Base-by-base conservation (phyloP, 2,113 vertebrate species). In the Todiramphus chloris region DNA sequence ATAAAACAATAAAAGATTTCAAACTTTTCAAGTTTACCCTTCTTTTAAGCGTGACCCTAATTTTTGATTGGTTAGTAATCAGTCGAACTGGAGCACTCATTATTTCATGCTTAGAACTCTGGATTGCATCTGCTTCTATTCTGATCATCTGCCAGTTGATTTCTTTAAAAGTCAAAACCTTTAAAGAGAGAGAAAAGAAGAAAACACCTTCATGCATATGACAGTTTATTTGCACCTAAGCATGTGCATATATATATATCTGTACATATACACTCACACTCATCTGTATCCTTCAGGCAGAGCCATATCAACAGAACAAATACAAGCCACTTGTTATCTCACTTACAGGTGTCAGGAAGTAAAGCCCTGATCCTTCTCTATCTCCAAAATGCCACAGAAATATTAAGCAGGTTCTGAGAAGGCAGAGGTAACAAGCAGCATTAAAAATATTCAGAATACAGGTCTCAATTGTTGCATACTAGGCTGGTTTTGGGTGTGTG, bases 121-220 rank as follows among this genome's bases (percentile, higher is more conserved):
- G 99, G 96, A 99, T 99, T 77, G 99, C 99, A 94, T 99, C 99
- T 3, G 99, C 99, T 97, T 99, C 99, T 86, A 99, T 99, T 87
- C 99, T 98, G 97, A 99, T 99, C 99, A 99, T 99, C 98, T 99
- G 99, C 99, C 99, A 99, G 97, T 98, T 99, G 94, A 99, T 99
- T 98, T 99, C 99, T 96, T 99, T 99, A 97, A 99, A 99, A 33
- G 99, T 99, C 97, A 99, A 97, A 90, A 99, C 98, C 99, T 99
- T 95, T 73, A 59, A 97, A 94, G 91, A 97, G 72, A 92, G 75
- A 86, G 30, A 84, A 73, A 67, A 73, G 74, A 95, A 4, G 77
- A 93, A 69, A 67, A 46, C 11, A 74, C 5, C 8, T 75, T 60
- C 11, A 77, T 35, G 23, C 30, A 56, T 27, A 51, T 28, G 17